Evolutionary conservation across 2,113 vertebrate species (phyloP), one percentile per base, ranked within the genome.

Genomic region (Rhynchopsitta pachyrhyncha): DNA sequence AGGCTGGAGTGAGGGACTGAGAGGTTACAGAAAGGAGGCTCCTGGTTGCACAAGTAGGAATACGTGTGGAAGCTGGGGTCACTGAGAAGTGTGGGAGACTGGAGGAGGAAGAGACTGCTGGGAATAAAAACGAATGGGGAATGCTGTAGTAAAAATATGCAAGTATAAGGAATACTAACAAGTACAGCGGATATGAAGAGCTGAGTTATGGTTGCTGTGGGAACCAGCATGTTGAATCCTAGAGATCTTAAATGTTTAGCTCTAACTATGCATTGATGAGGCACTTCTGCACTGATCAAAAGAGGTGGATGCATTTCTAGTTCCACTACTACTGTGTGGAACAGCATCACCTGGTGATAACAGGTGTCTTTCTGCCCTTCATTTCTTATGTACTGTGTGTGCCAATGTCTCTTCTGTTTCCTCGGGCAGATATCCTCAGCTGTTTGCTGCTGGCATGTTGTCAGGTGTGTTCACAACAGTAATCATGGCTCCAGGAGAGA

Each of bases 401-500:
- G n/a, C 79, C 77, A 93, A 64, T 31, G 44, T 93, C 53, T 96
- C 77, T 52, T 81, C 75, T 97, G 39, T 96, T 93, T 94, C 97
- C 42, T 88, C 37, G 62, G 83, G 18, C 96, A 99, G 99, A 95
- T 99, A 99, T 97, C 99, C 98, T 31, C 99, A 99, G 96, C 97
- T 99, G 63, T 99, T 99, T 98, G 98, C 98, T 53, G 99, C 99
- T 29, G 99, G 99, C 19, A 99, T 99, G 99, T 93, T 99, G 82
- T 99, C 99, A 6, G 99, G 99, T 18, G 97, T 99, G 42, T 99
- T 99, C 96, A 99, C 99, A 46, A 99, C 99, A 10, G 99, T 94
- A 85, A 99, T 99, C 96, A 99, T 99, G 99, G 98, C 99, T 94
- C 99, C 99, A 33, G 99, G 99, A 95, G 99, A 99, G 96, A 98